Evolutionary conservation across 2,888 invertebrate genomes (phyloP).

Genomic region (Netelia melanura): DNA sequence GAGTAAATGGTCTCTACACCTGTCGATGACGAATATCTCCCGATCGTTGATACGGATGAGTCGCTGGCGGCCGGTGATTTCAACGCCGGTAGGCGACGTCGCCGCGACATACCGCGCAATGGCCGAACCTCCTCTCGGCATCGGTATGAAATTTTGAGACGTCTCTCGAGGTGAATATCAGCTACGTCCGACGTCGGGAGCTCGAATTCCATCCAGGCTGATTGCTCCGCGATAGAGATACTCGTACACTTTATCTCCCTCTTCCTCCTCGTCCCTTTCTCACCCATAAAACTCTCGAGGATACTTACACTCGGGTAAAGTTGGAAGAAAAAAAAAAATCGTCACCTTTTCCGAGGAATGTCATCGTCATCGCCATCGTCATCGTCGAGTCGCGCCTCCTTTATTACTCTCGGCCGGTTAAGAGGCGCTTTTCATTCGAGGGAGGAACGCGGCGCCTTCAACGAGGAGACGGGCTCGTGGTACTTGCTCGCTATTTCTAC

Average conservation of each 20-base stretch:
- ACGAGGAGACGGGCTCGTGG: too few species aligned
- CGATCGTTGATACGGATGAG: too few species aligned
- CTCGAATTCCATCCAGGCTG: constrained; percentile 51
- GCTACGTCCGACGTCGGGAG: constrained; percentile 9
- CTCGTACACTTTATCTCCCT: constrained; percentile 24
- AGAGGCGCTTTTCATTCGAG: neutral
- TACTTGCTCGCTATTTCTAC: too few species aligned
- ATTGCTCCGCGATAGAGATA: constrained; percentile 43
- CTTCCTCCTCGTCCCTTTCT: constrained; percentile 29
- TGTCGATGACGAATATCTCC: too few species aligned
- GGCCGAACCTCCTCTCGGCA: too few species aligned
- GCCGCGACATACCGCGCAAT: too few species aligned
- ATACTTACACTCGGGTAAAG: neutral
- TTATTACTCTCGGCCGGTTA: constrained; percentile 27
- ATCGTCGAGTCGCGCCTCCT: constrained; percentile 33
- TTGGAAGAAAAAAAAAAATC: neutral
- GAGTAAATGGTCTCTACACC: too few species aligned
- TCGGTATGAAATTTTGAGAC: too few species aligned
- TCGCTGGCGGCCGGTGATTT: too few species aligned
- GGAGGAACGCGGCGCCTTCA: neutral
- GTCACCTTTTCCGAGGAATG: constrained; percentile 62
- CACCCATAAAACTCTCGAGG: constrained; percentile 34
- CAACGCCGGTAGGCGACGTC: too few species aligned
- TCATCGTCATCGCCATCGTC: constrained; percentile 53
- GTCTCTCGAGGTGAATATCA: too few species aligned